These are phyloP conservation scores for Mnemiopsis leidyi DNA, from an alignment of 37 sponge, comb jelly and placozoan species.

Conservation along the genomic window DNA sequence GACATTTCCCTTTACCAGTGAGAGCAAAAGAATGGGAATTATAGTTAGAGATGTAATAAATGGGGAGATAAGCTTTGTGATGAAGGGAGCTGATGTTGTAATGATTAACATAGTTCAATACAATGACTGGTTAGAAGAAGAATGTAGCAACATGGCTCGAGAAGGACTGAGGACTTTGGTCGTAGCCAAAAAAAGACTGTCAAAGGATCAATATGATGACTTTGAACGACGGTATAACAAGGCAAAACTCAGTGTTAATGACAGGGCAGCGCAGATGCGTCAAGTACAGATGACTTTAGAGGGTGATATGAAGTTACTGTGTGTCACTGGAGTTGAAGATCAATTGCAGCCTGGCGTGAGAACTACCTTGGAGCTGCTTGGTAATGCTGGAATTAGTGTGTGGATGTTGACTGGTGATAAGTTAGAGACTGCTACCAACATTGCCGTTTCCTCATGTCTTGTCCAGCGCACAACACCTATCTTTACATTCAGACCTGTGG, in stretches of 20 bases:
- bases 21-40: constrained; percentile 92
- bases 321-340: constrained; percentile 91
- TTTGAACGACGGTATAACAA: constrained; percentile 83
- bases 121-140: constrained; percentile 95
- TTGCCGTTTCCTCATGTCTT: constrained; percentile 79
- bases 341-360: constrained; percentile 79
- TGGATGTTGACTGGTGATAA: constrained; percentile 94
- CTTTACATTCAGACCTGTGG: constrained; percentile 77
- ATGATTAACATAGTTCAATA: constrained; percentile 77
- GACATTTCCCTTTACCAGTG: constrained; percentile 88
- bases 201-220: constrained; percentile 74
- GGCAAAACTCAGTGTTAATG: constrained; percentile 79
- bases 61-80: constrained; percentile 76
- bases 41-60: constrained; percentile 72
- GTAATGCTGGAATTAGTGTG: constrained; percentile 85
- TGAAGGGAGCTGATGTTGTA: constrained; percentile 93
- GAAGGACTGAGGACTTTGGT: constrained; percentile 90
- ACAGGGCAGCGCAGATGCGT: constrained; percentile 71
- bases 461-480: constrained; percentile 73
- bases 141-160: constrained; percentile 93
- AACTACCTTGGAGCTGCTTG: constrained; percentile 86
- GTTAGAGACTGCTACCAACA: constrained; percentile 86
- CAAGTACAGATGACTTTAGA: constrained; percentile 67
- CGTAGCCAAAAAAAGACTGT: constrained; percentile 80
- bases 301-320: constrained; percentile 79